Evolutionary conservation across 2,797 vertebrate genomes (phyloP).

Genomic region (Anomalospiza imberbis): DNA sequence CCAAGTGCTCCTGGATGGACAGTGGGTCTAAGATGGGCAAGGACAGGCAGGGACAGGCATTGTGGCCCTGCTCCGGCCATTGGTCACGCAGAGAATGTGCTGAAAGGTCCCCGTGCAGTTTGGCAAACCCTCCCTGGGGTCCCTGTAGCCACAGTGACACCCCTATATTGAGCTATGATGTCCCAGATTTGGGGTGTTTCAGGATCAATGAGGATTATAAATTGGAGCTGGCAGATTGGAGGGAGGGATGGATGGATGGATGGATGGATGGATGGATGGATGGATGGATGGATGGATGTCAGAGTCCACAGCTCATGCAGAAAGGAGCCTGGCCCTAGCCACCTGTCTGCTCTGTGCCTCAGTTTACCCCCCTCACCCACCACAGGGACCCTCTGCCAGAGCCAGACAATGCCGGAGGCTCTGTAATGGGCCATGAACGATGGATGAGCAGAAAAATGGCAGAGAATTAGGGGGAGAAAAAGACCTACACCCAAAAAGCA

Average conservation of each 20-base stretch:
- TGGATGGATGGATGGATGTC: neutral
- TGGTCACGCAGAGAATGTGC: fast-evolving
- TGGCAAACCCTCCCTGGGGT: neutral
- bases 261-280: neutral
- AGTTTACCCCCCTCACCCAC: neutral
- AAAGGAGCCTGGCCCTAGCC: neutral
- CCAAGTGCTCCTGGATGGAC: fast-evolving
- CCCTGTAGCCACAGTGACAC: fast-evolving
- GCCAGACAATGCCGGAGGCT: fast-evolving
- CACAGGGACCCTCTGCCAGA: fast-evolving
- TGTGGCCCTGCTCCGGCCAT: fast-evolving
- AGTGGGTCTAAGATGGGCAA: neutral
- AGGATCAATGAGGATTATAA: neutral
- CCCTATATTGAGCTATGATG: too few species aligned
- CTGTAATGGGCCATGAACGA: fast-evolving
- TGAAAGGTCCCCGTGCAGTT: fast-evolving
- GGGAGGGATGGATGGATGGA: neutral
- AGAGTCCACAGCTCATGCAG: fast-evolving
- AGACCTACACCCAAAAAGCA: neutral
- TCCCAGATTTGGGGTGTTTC: neutral
- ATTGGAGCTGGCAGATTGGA: neutral
- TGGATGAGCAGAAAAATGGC: neutral
- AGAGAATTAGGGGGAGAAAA: fast-evolving
- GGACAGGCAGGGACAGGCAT: neutral
- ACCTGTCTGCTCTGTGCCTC: neutral